Conservation (phyloP, 2,113 vertebrate species). For the Otis tarda region DNA sequence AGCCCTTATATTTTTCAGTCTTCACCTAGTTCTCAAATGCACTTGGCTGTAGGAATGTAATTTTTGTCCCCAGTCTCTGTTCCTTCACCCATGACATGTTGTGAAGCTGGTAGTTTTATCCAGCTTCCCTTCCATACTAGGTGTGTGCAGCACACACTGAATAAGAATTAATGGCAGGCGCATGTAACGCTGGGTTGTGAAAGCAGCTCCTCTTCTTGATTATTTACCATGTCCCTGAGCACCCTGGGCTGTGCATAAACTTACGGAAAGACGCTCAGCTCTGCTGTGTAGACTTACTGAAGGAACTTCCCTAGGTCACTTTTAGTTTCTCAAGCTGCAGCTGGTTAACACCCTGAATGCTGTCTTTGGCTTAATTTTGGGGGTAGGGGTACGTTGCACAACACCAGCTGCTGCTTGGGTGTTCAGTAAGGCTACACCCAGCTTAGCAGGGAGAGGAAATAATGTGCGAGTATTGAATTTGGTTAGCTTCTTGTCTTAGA, state of each 20-base stretch:
- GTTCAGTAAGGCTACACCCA: fast-evolving
- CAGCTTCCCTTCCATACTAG: not conserved
- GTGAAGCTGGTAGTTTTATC: not conserved
- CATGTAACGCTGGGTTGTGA: not conserved
- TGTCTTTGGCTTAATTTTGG: not conserved
- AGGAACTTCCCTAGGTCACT: not conserved
- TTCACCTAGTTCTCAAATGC: too few species aligned
- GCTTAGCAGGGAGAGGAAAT: not conserved
- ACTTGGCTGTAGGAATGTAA: not conserved
- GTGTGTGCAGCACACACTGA: not conserved
- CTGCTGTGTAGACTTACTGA: not conserved
- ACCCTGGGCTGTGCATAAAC: too few species aligned
- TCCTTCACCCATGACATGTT: not conserved
- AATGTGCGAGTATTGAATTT: fast-evolving
- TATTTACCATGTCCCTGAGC: not conserved
- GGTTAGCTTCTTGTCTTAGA: not conserved
- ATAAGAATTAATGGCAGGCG: not conserved
- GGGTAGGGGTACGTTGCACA: not conserved
- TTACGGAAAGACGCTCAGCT: not conserved
- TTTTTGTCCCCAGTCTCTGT: not conserved
- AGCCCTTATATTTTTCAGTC: too few species aligned
- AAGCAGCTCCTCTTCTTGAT: not conserved
- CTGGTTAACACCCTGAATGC: not conserved
- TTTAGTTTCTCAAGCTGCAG: not conserved
- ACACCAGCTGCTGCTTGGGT: not conserved